phyloP scores from a whole-genome alignment of 2,113 vertebrate species.

The Fukomys damarensis region DNA sequence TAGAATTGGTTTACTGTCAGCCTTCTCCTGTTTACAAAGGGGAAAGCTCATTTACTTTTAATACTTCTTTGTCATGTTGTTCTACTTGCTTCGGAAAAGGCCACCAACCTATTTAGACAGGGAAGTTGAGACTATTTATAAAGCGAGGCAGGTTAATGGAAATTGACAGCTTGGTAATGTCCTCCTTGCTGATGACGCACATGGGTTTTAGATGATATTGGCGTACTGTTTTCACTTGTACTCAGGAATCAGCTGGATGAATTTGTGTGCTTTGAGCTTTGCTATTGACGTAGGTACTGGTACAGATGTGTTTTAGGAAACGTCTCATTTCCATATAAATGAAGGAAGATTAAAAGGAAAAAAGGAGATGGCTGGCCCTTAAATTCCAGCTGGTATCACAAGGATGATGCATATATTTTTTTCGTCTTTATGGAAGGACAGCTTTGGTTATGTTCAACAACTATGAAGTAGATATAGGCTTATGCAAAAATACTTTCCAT shows the following conservation, averaged over 20 bases:
- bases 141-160: conserved; percentile 87
- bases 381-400: conserved; percentile 70
- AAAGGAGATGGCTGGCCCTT: conserved; percentile 64
- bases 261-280: conserved; percentile 71
- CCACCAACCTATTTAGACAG: conserved; percentile 80
- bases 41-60: conserved; percentile 74
- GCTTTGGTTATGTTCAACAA: conserved; percentile 15
- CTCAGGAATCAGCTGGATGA: conserved; percentile 50
- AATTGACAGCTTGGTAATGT: conserved; percentile 73
- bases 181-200: conserved; percentile 81
- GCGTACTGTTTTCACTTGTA: conserved; percentile 69
- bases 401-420: conserved; percentile 53
- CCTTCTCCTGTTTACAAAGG: conserved; percentile 63
- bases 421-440: conserved; percentile 52
- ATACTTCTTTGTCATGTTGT: not conserved
- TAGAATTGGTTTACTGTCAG: conserved; percentile 67
- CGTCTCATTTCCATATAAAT: conserved; percentile 82
- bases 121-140: conserved; percentile 79
- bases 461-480: not conserved
- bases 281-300: conserved; percentile 76
- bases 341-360: conserved; percentile 67
- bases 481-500: conserved; percentile 57
- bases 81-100: conserved; percentile 75
- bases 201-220: conserved; percentile 57
- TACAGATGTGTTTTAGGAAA: conserved; percentile 79